Base-by-base conservation (phyloP, 1,140 invertebrate species). In the Thrips palmi region DNA sequence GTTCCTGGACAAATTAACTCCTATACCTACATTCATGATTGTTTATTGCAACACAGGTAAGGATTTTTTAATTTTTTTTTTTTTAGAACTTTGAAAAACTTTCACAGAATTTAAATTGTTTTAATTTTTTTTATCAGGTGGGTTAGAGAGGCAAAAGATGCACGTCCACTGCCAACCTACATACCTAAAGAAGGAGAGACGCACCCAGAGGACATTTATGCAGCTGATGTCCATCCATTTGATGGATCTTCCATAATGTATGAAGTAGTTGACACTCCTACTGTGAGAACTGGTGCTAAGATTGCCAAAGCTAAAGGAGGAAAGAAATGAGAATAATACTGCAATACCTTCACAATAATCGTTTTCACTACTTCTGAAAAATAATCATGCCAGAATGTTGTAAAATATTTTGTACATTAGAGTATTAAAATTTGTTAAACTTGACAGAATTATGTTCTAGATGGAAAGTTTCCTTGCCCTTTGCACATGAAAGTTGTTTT, bases 1-100 rank as follows among this genome's bases (percentile, higher is more conserved):
- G 66, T 92, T 42, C 79, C 89, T 25, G 91, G 92, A 7, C 70
- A 71, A 48, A 75, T 67, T 1, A 82, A 84, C 52, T 68, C 67
- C n/a, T 71, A 80, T 47, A 74, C 85, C 11, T 74, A 80, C 45
- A 64, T 96, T 33, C 82, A 72, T 48, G 91, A 96, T 53, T 81
- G 82, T 12, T 46, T 75, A 20, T 52, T 89, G 22, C 73, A 70
- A 1, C 45, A 63, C 4, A 71, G 49, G 54, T 60, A 49, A 45
- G 42, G 46, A 24, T 39, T 38, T 18, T 41, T 22, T 11, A 27
- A n/a, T 27, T 31, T 14, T 37, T 32, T 11, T 25, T 28, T 21
- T 18, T 32, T 10, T 35, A 19, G 10, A 38, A 37, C 11, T 37
- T 27, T 31, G n/a, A 22, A 29, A 35, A 21, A 19, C 4, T 41